Percentiles rank a stretch among this genome's conserved stretches.
Conservation (phyloP, 2,113 vertebrate species). For the Fukomys damarensis region DNA sequence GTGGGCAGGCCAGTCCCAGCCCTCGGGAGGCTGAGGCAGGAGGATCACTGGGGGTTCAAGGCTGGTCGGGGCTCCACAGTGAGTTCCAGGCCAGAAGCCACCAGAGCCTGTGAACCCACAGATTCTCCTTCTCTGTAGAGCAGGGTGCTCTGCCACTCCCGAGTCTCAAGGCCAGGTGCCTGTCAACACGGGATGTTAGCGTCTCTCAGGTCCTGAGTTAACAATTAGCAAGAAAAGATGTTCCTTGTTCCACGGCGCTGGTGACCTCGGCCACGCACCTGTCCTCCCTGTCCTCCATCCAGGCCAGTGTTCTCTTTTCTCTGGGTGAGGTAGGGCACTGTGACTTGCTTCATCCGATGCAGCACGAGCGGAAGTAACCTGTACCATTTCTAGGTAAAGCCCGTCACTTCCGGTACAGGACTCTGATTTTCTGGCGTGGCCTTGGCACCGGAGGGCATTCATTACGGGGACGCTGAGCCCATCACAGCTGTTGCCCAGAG, state of each 20-base stretch:
- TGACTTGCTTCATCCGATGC: neutral
- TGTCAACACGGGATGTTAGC: neutral
- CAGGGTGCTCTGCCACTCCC: neutral
- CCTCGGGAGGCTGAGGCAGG: neutral
- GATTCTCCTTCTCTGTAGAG: too few species aligned
- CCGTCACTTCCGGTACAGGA: neutral
- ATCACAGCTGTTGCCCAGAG: neutral
- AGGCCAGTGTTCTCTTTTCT: neutral
- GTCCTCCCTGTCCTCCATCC: neutral
- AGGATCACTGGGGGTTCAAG: neutral
- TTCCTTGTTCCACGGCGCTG: fast-evolving
- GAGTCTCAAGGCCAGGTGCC: neutral
- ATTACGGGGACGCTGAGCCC: neutral
- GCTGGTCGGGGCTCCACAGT: too few species aligned
- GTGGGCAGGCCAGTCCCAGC: neutral
- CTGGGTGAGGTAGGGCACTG: neutral
- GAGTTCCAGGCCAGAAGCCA: neutral
- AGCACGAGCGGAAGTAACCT: neutral
- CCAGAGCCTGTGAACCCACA: fast-evolving
- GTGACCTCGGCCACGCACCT: neutral
- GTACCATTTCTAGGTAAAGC: neutral
- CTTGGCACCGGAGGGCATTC: neutral
- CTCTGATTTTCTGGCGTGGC: neutral
- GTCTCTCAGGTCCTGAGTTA: neutral
- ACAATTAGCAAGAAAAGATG: neutral